These are phyloP conservation scores for Pachypanchax playfairii DNA, from an alignment of 2,113 vertebrate genomes.

Conservation along the genomic window DNA sequence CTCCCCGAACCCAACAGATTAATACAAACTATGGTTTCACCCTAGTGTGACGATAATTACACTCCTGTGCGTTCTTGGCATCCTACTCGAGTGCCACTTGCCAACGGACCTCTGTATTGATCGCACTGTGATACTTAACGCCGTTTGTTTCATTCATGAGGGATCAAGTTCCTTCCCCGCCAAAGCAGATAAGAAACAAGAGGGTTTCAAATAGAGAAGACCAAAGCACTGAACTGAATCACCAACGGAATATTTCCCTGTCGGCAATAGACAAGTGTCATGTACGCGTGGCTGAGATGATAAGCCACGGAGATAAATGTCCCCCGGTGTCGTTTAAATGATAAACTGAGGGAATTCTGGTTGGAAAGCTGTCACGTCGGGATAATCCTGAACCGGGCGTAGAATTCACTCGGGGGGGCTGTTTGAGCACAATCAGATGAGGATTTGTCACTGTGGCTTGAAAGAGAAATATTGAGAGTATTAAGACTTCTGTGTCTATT, in stretches of 20 bases:
- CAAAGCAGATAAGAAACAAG: conserved; percentile 50
- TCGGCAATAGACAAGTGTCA: conserved; percentile 65
- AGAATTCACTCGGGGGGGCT: conserved; percentile 45
- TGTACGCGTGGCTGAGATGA: conserved; percentile 49
- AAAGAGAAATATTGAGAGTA: conserved; percentile 58
- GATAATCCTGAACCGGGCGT: conserved; percentile 63
- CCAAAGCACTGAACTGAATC: conserved; percentile 53
- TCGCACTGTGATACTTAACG: conserved; percentile 43
- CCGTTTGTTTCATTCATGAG: conserved; percentile 72
- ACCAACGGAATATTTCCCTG: conserved; percentile 53
- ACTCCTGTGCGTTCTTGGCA: conserved; percentile 44
- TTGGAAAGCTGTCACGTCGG: conserved; percentile 62
- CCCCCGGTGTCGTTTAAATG: conserved; percentile 71
- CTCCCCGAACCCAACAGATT: conserved; percentile 13
- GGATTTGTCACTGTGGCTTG: conserved; percentile 54
- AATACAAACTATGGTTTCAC: conserved; percentile 32
- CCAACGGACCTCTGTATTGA: conserved; percentile 57
- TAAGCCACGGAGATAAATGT: conserved; percentile 72
- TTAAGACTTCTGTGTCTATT: conserved; percentile 54
- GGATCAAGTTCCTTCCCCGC: conserved; percentile 43
- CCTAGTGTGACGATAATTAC: conserved; percentile 35
- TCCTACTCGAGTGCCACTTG: conserved; percentile 47
- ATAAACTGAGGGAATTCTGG: conserved; percentile 70
- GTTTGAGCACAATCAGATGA: conserved; percentile 45
- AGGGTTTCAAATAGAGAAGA: conserved; percentile 47